Base-by-base conservation (phyloP, 2,797 vertebrate genomes). In the Sebastes trivittatus region DNA sequence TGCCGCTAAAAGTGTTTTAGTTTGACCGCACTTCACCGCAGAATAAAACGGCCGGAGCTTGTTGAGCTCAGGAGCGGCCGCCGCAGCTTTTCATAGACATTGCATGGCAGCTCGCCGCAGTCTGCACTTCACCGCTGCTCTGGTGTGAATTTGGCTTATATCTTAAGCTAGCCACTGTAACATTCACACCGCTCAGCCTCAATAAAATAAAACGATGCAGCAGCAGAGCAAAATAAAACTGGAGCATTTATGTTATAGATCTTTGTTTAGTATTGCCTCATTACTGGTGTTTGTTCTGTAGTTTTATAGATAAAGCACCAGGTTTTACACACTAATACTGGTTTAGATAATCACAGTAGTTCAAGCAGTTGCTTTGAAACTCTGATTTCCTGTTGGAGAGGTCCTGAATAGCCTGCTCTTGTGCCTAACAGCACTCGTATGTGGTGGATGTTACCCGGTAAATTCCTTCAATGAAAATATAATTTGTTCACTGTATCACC, bases 401-500 rank as follows among this genome's bases (percentile, higher is more conserved):
- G 29, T 72, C 34, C 36, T 34, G 42, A 77, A 61, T 27, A 30
- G 42, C 22, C 62, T 64, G 22, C 3, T 3, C 14, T 64, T 32
- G 11, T 4, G 49, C 49, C 62, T 34, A n/a, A 80, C 18, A 80
- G 49, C 58, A 30, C 23, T 72, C 2, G 2, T 61, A 25, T 67
- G 22, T 22, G 7, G 9, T 56, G 16, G 59, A 18, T 25, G 42
- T 59, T 58, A 64, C 23, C 55, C 3, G 0, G 32, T 52, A 62
- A 36, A 64, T 36, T 67, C 13, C 11, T 83, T 55, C 10, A 27
- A 25, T 62, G 10, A 56, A 60, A 75, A 32, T 13, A 36, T 2
- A 18, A 36, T 82, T 80, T 81, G 72, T 85, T 88, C 77, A 76
- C 20, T 73, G 61, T 29, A 34, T 79, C 32, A 66, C 38, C 49